Evolutionary conservation across 1,140 invertebrate genomes (phyloP).

Genomic region (Pogonus chalceus): DNA sequence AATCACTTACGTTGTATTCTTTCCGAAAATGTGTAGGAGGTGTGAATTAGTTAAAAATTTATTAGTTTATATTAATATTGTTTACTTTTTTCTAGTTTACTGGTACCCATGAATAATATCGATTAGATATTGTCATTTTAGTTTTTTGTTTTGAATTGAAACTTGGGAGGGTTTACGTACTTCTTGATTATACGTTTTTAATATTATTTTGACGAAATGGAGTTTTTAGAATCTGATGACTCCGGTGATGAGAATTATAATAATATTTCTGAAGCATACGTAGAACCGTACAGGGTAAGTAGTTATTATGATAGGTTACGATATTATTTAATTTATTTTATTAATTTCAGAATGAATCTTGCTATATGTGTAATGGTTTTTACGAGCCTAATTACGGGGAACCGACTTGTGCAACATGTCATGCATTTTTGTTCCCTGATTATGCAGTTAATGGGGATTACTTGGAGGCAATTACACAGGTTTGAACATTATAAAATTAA

Average conservation of each 20-base stretch:
- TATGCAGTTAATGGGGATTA: conserved; percentile 37
- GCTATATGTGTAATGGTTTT: conserved; percentile 67
- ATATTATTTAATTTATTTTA: neutral
- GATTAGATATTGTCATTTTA: too few species aligned
- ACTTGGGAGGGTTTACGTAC: too few species aligned
- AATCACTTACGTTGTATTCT: too few species aligned
- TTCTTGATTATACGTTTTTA: too few species aligned
- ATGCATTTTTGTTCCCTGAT: conserved; percentile 80
- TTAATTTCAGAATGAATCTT: conserved; percentile 16
- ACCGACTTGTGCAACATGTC: conserved; percentile 86
- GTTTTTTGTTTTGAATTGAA: too few species aligned
- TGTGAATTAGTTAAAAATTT: too few species aligned
- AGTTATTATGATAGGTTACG: neutral
- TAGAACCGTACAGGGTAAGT: neutral
- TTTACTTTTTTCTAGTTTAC: too few species aligned
- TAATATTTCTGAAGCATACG: neutral
- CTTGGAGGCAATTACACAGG: conserved; percentile 11
- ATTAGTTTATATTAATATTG: too few species aligned
- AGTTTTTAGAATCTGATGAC: neutral
- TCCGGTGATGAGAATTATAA: neutral
- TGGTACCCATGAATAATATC: too few species aligned
- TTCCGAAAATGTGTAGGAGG: too few species aligned
- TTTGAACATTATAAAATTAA: conserved; percentile 10
- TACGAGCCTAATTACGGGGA: conserved; percentile 86
- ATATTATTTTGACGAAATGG: too few species aligned